Evolutionary conservation across 1,140 invertebrate genomes (phyloP).

Genomic region (Cotesia glomerata): DNA sequence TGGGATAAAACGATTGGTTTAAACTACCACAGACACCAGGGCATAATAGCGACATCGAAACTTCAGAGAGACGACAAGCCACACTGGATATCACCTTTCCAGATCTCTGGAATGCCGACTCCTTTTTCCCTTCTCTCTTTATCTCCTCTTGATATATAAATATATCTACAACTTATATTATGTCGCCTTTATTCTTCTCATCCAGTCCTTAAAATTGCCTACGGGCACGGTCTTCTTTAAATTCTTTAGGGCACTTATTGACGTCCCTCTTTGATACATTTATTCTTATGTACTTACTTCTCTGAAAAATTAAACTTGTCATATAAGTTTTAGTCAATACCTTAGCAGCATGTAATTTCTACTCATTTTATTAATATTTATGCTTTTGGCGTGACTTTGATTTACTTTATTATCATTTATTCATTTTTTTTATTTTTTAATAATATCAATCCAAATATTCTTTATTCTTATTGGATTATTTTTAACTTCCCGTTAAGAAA

Average conservation of each 20-base stretch:
- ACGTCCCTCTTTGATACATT: not conserved
- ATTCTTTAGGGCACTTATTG: constrained; percentile 21
- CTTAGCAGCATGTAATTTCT: constrained; percentile 9
- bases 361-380: not conserved
- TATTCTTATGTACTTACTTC: constrained; percentile 23
- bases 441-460: not conserved
- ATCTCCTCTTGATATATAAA: not conserved
- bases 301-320: not conserved
- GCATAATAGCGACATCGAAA: constrained; percentile 32
- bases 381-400: not conserved
- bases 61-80: constrained; percentile 30
- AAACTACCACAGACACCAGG: not conserved
- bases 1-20: constrained; percentile 9
- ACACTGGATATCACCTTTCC: constrained; percentile 38
- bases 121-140: not conserved
- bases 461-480: constrained; percentile 1
- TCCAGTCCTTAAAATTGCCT: not conserved
- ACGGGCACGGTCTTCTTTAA: not conserved
- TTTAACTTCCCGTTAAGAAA: too few species aligned
- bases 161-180: not conserved
- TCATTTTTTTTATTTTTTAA: not conserved
- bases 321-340: constrained; percentile 8
- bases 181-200: constrained; percentile 3
- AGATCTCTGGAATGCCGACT: constrained; percentile 36
- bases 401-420: not conserved